Evolutionary conservation across 1,140 invertebrate genomes (phyloP), one percentile per base, ranked within the genome.

Genomic region (Drosophila mojavensis): DNA sequence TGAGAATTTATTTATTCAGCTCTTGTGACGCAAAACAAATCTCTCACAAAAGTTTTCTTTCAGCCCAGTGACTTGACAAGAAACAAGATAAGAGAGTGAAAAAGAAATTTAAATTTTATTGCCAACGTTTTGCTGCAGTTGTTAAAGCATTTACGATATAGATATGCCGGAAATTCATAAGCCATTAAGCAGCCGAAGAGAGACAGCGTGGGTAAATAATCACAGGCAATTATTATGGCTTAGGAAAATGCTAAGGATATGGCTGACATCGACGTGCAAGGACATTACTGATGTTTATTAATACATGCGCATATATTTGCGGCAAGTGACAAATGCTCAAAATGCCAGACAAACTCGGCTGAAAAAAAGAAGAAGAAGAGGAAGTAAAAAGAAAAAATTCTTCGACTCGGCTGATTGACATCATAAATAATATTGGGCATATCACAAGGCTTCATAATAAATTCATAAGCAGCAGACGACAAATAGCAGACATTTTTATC

Each of bases 351-450:
- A 54, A 68, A 50, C 43, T 24, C 48, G 30, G 36, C 64, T 39
- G 20, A 2, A 24, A 39, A 33, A 41, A 54, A 53, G 47, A 9
- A 45, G 15, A 43, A 15, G 7, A 45, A 45, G 10, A 45, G 1
- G 6, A 17, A 20, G 17, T 5, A 17, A 47, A 45, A 15, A 11
- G 4, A 15, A 10, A 36, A 47, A 64, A 74, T 62, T 63, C 75
- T 70, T 81, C 58, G 65, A 33, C 60, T 72, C 47, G 30, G 47
- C 48, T 63, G 67, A 73, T 80, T 70, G 60, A 67, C 41, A 73
- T 80, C 81, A 84, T 83, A 84, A 84, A 83, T 83, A 84, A 84
- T 77, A 74, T 45, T 36, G 10, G 73, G 68, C 68, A 78, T 80
- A 84, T 84, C 81, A 70, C 77, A 77, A 61, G 48, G 17, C 61